Evolutionary conservation across 2,888 invertebrate species (phyloP).

Genomic region (Tuta absoluta): DNA sequence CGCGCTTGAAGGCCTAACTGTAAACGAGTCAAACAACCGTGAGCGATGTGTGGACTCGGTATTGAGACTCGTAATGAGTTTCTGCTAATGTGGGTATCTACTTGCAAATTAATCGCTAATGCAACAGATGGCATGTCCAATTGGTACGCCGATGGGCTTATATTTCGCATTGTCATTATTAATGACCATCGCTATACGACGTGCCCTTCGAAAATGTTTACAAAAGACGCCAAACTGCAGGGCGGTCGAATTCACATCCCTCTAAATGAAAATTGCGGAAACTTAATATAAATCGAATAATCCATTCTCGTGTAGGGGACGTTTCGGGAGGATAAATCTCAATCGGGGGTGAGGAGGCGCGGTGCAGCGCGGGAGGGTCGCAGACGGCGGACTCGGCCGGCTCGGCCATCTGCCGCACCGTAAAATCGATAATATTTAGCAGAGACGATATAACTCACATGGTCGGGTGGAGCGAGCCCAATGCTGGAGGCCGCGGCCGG

Average conservation of each 20-base stretch:
- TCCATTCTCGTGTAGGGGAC: conserved; percentile 73
- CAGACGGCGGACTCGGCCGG: conserved; percentile 59
- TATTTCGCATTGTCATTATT: conserved; percentile 70
- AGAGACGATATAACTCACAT: conserved; percentile 59
- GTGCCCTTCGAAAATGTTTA: conserved; percentile 69
- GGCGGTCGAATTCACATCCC: conserved; percentile 57
- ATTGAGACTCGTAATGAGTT: conserved; percentile 22
- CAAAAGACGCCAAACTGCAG: conserved; percentile 61
- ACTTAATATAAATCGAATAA: conserved; percentile 81
- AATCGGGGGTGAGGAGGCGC: conserved; percentile 72
- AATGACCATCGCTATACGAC: conserved; percentile 61
- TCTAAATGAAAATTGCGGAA: conserved; percentile 77
- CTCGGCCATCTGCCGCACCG: conserved; percentile 77
- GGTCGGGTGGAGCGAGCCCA: conserved; percentile 30
- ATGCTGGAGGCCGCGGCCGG: conserved; percentile 22
- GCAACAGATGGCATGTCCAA: conserved; percentile 67
- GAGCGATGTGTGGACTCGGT: conserved; percentile 30
- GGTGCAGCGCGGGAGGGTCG: conserved; percentile 61
- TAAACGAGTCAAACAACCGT: conserved; percentile 41
- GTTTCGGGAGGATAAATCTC: conserved; percentile 77
- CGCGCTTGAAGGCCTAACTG: conserved; percentile 40
- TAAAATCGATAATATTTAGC: conserved; percentile 78
- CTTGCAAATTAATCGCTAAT: conserved; percentile 35
- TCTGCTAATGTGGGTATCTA: conserved; percentile 13
- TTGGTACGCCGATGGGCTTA: conserved; percentile 59